These are phyloP conservation scores for Cryptomyrus ogoouensis DNA, from an alignment of 2,113 vertebrate species.

Conservation along the genomic window DNA sequence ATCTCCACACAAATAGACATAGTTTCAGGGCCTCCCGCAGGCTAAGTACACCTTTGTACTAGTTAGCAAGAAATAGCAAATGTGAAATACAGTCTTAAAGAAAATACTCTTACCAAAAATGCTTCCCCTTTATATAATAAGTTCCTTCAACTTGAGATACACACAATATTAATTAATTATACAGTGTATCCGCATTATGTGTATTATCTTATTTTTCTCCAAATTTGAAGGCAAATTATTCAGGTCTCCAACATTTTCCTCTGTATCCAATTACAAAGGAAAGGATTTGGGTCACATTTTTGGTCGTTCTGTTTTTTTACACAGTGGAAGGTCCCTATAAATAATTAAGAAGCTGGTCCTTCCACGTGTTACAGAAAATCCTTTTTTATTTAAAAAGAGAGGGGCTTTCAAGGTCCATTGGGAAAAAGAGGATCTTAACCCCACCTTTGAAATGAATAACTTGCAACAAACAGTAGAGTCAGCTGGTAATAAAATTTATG, in stretches of 20 bases:
- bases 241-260: not conserved
- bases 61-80: not conserved
- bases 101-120: not conserved
- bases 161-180: not conserved
- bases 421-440: not conserved
- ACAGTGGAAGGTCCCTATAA: not conserved
- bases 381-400: constrained; percentile 1
- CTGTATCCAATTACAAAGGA: not conserved
- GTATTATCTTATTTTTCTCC: not conserved
- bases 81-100: not conserved
- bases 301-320: not conserved
- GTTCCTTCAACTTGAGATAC: not conserved
- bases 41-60: constrained; percentile 10
- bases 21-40: not conserved
- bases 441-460: constrained; percentile 8
- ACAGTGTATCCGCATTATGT: not conserved
- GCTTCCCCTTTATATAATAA: not conserved
- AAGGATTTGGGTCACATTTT: not conserved
- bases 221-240: not conserved
- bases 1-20: not conserved
- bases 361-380: not conserved
- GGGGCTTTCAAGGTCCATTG: not conserved
- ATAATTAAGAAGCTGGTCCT: not conserved
- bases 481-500: constrained; percentile 6
- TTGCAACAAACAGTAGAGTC: constrained; percentile 5